These are phyloP conservation scores for Hypsibius dujardini DNA, from an alignment of 1,140 invertebrate genomes.

Conservation along the genomic window DNA sequence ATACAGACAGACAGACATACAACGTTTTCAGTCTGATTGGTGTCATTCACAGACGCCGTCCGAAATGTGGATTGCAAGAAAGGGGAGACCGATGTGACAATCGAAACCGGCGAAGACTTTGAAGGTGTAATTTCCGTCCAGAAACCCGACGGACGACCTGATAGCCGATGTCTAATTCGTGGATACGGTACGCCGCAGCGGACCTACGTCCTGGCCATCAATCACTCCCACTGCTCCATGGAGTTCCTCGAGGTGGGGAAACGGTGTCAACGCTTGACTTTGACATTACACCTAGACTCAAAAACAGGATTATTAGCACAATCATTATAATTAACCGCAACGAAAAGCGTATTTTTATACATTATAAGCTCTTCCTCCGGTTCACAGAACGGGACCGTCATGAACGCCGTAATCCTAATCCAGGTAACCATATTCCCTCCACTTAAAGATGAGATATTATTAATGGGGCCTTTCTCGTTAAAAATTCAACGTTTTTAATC, in stretches of 20 bases:
- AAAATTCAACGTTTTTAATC: no score
- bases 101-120: conserved; percentile 1
- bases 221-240: background rate
- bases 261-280: no score
- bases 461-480: no score
- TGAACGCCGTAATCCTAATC: background rate
- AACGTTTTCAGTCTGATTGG: no score
- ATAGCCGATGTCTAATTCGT: background rate
- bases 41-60: background rate
- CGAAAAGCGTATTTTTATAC: background rate
- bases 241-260: background rate
- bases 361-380: background rate
- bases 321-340: background rate
- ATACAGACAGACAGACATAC: no score
- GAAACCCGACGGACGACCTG: background rate
- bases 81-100: background rate
- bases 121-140: background rate
- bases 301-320: background rate
- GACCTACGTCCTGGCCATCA: conserved; percentile 5
- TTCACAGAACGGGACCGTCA: conserved; percentile 5
- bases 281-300: background rate
- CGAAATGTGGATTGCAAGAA: background rate
- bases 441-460: no score
- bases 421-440: no score
- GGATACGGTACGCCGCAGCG: background rate